Evolutionary conservation across 2,113 vertebrate species (phyloP).

Genomic region (Rhinichthys klamathensis): DNA sequence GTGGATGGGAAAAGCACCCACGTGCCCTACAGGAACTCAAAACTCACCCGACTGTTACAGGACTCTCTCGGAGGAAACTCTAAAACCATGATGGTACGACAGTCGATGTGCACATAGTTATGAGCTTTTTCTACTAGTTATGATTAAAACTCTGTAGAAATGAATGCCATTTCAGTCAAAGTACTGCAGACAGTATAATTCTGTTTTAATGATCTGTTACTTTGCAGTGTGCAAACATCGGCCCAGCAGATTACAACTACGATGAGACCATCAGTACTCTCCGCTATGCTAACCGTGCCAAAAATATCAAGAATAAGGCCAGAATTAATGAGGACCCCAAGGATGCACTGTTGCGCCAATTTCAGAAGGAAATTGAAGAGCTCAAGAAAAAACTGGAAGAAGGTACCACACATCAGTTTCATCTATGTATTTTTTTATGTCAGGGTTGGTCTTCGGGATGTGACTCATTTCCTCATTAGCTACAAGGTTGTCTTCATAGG

Average conservation of each 20-base stretch:
- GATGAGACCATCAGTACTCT: slow-evolving; percentile 98
- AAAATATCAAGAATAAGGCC: slow-evolving; percentile 99
- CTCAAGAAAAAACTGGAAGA: slow-evolving; percentile 96
- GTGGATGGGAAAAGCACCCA: slow-evolving; percentile 99
- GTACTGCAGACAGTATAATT: not conserved
- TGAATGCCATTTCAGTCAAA: not conserved
- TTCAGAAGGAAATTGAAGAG: slow-evolving; percentile 98
- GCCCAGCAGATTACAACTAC: slow-evolving; percentile 98
- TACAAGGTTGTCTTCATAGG: not conserved
- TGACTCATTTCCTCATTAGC: not conserved
- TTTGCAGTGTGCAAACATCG: slow-evolving; percentile 94
- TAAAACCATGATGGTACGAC: slow-evolving; percentile 97
- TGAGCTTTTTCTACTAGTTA: not conserved
- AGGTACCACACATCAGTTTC: slow-evolving; percentile 75
- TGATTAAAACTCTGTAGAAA: not conserved
- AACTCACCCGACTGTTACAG: slow-evolving; percentile 94
- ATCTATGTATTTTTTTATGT: not conserved
- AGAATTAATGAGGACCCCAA: slow-evolving; percentile 99
- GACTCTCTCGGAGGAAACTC: slow-evolving; percentile 98
- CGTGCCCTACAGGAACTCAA: slow-evolving; percentile 97
- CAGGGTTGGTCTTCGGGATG: not conserved
- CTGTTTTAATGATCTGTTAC: slow-evolving; percentile 18
- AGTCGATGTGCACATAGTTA: not conserved
- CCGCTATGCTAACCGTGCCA: slow-evolving; percentile 97
- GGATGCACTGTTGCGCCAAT: slow-evolving; percentile 94